Evolutionary conservation across 2,797 vertebrate species (phyloP).

Genomic region (Hypotaenidia okinawae): DNA sequence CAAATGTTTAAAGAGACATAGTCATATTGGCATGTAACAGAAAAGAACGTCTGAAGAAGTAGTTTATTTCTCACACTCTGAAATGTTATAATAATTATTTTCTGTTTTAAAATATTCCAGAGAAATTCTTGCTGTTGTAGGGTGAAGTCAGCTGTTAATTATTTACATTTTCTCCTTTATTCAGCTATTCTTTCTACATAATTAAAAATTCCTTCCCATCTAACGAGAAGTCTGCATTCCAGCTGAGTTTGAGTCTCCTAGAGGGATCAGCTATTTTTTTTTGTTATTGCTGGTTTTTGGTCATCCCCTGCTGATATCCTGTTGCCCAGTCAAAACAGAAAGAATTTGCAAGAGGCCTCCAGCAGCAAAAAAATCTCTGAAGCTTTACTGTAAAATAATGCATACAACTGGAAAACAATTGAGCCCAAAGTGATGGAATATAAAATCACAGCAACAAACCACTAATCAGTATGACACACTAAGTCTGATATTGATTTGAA

Average conservation of each 20-base stretch:
- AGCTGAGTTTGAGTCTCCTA: conserved; percentile 35
- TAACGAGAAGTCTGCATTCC: conserved; percentile 22
- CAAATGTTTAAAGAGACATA: neutral
- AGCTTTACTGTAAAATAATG: conserved; percentile 35
- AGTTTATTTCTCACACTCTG: neutral
- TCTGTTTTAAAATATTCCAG: neutral
- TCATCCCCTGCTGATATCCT: conserved; percentile 51
- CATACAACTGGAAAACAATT: neutral
- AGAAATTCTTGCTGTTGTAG: neutral
- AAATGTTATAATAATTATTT: neutral
- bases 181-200: conserved; percentile 6
- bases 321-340: conserved; percentile 7
- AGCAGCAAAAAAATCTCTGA: neutral
- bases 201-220: conserved; percentile 48
- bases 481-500: neutral
- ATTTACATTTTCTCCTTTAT: conserved; percentile 37
- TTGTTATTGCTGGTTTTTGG: conserved; percentile 28
- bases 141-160: neutral
- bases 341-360: conserved; percentile 12
- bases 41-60: neutral
- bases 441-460: neutral
- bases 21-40: neutral
- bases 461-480: neutral
- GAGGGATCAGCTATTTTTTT: neutral
- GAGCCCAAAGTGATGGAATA: neutral